Evolutionary conservation across 1,140 invertebrate species (phyloP), one percentile per base, ranked within the genome.

Genomic region (Tenebrio molitor): DNA sequence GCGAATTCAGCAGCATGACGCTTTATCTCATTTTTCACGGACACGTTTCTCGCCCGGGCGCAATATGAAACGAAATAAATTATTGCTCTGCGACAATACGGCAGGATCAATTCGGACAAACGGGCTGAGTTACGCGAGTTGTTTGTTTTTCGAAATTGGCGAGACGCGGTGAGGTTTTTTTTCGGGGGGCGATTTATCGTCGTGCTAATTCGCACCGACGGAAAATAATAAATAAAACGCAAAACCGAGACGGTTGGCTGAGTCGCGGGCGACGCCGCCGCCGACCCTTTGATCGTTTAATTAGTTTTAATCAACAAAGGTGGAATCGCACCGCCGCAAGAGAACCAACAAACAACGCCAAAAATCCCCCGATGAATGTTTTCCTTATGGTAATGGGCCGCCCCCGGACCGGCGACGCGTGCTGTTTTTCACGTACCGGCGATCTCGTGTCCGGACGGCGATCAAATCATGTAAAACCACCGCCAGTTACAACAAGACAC

Each of bases 11-110:
- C 64, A 44, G 29, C 50, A 67, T 67, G 36, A 33, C 64, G 64
- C 64, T 39, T 41, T 46, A 33, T 42, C 34, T 33, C 39, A 41
- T 67, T 67, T 67, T 42, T 42, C 64, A 42, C 39, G 12, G 64
- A 46, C 64, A 67, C 64, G 64, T 67, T 33, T 33, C 16, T 16
- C 15, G 34, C 17, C 62, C 39, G 19, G 19, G 10, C 14, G 39
- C 64, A 67, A 67, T 67, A 67, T 67, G 64, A 67, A 67, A 67
- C 64, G 64, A 67, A 67, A 67, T 67, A 67, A 67, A 67, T 67
- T 67, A 58, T 58, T 58, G 50, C 50, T 10, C 44, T 25, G 50
- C 50, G 50, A 58, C 50, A 58, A 58, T 58, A 58, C 50, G 15
- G 44, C 4, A 15, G 25, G 50, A 58, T 58, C 50, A 58, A 58